Evolutionary conservation across 2,113 vertebrate genomes (phyloP), one percentile per base, ranked within the genome.

Genomic region (Sorex fumeus): DNA sequence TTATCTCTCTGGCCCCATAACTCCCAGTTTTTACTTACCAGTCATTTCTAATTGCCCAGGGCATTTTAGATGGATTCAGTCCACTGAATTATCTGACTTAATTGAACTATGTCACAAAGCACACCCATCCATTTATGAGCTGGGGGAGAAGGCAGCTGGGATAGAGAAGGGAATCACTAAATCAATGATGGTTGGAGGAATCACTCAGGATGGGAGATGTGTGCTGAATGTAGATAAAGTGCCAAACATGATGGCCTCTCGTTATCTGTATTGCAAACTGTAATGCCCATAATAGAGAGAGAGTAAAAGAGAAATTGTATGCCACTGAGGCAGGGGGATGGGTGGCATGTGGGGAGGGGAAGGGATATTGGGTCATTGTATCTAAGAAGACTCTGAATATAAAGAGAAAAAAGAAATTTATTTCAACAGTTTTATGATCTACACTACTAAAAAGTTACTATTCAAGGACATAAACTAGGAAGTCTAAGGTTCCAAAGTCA

Each of bases 41-140:
- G 4, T 79, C 90, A 79, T 74, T 93, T 95, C 90, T 88, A 90
- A 85, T 85, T 83, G 18, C 4, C 4, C 53, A 82, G 45, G 75
- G 45, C 88, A 3, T 90, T 79, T 95, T 93, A 43, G 40, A 32
- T 9, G 90, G 47, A 64, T 32, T 82, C 89, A 62, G 8, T 64
- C 8, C 87, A 74, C 90, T 90, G 82, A 6, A 32, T 87, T 70
- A 90, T 1, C 19, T 80, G 27, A 92, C 83, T 91, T 92, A 87
- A 87, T 7, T 90, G 19, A 72, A 94, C 25, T 79, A 75, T 45
- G 28, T 69, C 76, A 87, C 13, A 43, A 93, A 70, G 7, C 21
- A 90, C n/a, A 79, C 13, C 85, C 82, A 76, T 83, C 40, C 79
- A 92, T 86, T 94, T 60, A 19, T 60, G 16, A 6, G 21, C 18